Evolutionary conservation across 2,113 vertebrate species (phyloP).

Genomic region (Oreotragus oreotragus): DNA sequence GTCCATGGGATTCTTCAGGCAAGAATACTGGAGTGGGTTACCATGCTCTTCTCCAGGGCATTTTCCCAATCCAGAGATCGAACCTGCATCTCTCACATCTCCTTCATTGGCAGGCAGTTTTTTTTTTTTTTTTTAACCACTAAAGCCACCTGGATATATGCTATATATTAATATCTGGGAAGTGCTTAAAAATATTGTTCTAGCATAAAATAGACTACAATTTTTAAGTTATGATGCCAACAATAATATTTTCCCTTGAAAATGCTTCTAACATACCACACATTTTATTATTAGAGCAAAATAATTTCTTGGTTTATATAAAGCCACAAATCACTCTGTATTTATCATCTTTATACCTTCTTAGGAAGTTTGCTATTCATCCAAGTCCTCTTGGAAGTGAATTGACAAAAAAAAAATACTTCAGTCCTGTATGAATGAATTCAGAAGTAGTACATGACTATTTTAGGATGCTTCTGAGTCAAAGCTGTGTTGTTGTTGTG

Average conservation of each 20-base stretch:
- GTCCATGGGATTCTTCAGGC: neutral
- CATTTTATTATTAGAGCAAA: neutral
- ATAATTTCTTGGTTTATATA: neutral
- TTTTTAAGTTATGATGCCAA: neutral
- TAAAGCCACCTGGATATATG: neutral
- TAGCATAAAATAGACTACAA: neutral
- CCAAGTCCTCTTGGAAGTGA: neutral
- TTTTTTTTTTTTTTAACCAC: neutral
- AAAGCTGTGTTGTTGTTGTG: neutral
- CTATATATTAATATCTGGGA: neutral
- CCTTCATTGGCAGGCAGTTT: neutral
- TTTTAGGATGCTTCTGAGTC: neutral
- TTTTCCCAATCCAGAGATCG: neutral
- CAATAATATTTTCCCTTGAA: neutral
- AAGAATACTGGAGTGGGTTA: neutral
- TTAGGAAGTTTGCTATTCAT: neutral
- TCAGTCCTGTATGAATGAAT: neutral
- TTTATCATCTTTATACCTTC: neutral
- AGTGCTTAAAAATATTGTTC: neutral
- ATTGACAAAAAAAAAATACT: neutral
- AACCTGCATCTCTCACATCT: neutral
- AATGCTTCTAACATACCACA: neutral
- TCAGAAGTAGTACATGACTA: neutral
- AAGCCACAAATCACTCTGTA: neutral
- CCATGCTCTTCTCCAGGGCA: neutral